Evolutionary conservation across 2,113 vertebrate species (phyloP).

Genomic region (Forbesichthys agassizii): DNA sequence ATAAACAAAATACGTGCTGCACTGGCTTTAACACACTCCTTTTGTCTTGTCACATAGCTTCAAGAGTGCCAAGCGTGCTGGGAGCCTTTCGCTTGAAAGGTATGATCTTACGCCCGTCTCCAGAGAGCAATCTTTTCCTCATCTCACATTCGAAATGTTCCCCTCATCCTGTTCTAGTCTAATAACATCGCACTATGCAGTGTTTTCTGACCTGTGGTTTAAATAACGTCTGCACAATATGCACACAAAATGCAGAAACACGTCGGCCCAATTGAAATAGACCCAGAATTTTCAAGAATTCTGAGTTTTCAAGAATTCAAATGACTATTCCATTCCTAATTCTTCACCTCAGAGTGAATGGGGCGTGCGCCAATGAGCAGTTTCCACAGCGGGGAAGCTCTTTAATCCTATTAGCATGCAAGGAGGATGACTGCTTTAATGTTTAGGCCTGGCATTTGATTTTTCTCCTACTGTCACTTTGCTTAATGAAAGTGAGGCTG

Average conservation of each 20-base stretch:
- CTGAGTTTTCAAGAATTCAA: constrained; percentile 4
- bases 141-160: constrained; percentile 31
- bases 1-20: constrained; percentile 63
- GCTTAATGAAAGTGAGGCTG: constrained; percentile 11
- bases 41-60: constrained; percentile 41
- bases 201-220: background rate
- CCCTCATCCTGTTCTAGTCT: constrained; percentile 13
- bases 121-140: constrained; percentile 37
- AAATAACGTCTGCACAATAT: background rate
- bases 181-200: background rate
- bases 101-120: constrained; percentile 47
- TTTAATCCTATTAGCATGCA: constrained; percentile 17
- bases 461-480: background rate
- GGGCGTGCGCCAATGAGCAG: background rate
- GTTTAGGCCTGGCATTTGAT: background rate
- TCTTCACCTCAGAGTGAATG: constrained; percentile 7
- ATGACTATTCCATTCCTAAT: background rate
- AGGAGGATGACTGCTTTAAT: background rate
- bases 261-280: background rate
- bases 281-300: constrained; percentile 15
- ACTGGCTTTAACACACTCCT: constrained; percentile 46
- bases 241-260: background rate
- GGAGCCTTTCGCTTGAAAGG: constrained; percentile 48
- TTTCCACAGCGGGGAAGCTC: background rate
- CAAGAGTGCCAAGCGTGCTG: constrained; percentile 41